Conservation (phyloP, 2,888 invertebrate genomes). For the Clepsis dumicolana region DNA sequence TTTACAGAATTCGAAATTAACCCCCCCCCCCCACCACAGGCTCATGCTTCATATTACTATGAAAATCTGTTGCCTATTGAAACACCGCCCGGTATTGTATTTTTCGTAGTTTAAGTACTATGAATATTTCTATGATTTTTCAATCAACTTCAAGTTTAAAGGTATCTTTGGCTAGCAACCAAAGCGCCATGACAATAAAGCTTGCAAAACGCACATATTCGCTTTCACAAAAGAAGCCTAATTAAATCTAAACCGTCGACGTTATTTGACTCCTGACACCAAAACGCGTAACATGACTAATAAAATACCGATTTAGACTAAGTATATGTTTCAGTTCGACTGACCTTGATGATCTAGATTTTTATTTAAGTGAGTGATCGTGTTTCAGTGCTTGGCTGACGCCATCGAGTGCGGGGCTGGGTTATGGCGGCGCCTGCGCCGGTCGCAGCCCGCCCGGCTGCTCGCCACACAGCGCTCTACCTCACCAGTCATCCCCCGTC, state of each 20-base stretch:
- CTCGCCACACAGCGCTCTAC: slow-evolving; percentile 70
- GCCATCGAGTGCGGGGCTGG: slow-evolving; percentile 67
- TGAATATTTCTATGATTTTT: too few relatives aligned
- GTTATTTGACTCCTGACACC: slow-evolving; percentile 21
- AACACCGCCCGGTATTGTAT: too few relatives aligned
- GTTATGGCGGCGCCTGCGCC: slow-evolving; percentile 68
- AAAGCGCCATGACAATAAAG: too few relatives aligned
- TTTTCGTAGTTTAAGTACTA: too few relatives aligned
- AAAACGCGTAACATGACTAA: slow-evolving; percentile 5
- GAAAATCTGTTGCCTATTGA: too few relatives aligned
- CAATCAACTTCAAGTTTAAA: too few relatives aligned
- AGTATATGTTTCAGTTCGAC: neutral
- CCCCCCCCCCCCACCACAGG: too few relatives aligned
- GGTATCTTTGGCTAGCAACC: too few relatives aligned
- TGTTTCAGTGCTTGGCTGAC: slow-evolving; percentile 74
- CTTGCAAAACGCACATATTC: neutral
- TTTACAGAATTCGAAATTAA: too few relatives aligned
- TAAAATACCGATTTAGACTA: neutral
- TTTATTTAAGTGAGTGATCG: neutral
- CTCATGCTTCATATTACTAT: too few relatives aligned
- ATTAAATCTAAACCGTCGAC: slow-evolving; percentile 18
- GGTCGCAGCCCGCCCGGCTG: slow-evolving; percentile 74
- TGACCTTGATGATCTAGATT: slow-evolving; percentile 1
- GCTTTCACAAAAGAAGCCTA: neutral
- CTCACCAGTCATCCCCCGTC: slow-evolving; percentile 75